phyloP scores from a whole-genome alignment of 2,888 invertebrate species.

The Xylota sylvarum region DNA sequence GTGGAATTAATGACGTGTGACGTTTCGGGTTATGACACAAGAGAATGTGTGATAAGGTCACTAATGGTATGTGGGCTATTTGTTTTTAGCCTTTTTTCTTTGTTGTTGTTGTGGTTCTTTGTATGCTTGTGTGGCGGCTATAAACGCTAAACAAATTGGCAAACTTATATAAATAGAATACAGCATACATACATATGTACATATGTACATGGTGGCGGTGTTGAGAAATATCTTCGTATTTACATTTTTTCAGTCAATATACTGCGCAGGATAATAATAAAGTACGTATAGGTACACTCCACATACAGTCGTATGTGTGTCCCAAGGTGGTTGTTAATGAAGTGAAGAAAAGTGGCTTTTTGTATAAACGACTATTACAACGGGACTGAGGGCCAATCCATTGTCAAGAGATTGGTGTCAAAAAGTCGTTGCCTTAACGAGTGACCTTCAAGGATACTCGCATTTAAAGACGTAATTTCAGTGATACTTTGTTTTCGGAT shows the following conservation, averaged over 20 bases:
- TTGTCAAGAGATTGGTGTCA: no score
- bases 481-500: no score
- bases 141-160: conserved; percentile 39
- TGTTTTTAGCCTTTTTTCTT: conserved; percentile 11
- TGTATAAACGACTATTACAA: no score
- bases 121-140: background rate
- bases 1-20: conserved; percentile 64
- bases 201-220: no score
- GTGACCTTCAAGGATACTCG: no score
- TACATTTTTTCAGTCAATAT: background rate
- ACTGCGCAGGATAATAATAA: background rate
- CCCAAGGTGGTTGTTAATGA: background rate
- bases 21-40: conserved; percentile 64
- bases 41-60: conserved; percentile 66
- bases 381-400: no score
- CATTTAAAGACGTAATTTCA: no score
- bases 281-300: no score
- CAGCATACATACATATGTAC: background rate
- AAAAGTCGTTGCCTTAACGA: no score
- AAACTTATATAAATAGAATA: conserved; percentile 19
- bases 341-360: background rate
- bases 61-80: conserved; percentile 41
- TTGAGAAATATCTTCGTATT: background rate
- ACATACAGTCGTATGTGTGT: no score
- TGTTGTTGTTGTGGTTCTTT: background rate